These are phyloP conservation scores for Oegoconia quadripuncta DNA, from an alignment of 2,888 invertebrate genomes.

Conservation along the genomic window DNA sequence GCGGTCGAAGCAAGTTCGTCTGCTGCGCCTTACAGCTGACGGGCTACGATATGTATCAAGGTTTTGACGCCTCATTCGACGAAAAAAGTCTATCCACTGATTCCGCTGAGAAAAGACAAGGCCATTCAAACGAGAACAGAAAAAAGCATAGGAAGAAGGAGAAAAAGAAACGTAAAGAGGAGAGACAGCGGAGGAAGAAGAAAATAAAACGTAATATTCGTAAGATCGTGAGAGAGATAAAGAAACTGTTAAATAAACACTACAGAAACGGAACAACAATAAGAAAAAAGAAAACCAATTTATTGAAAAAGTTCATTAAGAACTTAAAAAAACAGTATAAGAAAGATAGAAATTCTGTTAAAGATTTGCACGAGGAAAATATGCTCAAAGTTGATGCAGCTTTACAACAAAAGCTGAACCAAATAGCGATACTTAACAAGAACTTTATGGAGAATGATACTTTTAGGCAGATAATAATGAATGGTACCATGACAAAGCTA, in stretches of 20 bases:
- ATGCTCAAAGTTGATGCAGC: conserved; percentile 43
- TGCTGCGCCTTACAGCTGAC: conserved; percentile 55
- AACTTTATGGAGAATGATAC: conserved; percentile 47
- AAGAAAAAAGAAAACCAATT: conserved; percentile 51
- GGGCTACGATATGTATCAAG: conserved; percentile 59
- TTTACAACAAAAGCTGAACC: conserved; percentile 34
- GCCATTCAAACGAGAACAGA: conserved; percentile 28
- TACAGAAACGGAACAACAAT: conserved; percentile 48
- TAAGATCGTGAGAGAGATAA: conserved; percentile 49
- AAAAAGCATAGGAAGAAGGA: conserved; percentile 33
- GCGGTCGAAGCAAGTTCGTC: conserved; percentile 54
- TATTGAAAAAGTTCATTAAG: conserved; percentile 55
- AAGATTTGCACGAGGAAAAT: conserved; percentile 47
- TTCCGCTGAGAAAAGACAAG: conserved; percentile 26
- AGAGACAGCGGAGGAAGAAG: conserved; percentile 40
- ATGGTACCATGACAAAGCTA: conserved; percentile 41
- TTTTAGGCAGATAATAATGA: conserved; percentile 49
- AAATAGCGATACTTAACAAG: conserved; percentile 42
- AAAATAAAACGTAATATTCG: conserved; percentile 48
- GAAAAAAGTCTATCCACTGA: conserved; percentile 46
- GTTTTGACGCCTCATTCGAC: conserved; percentile 56
- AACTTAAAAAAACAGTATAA: conserved; percentile 51
- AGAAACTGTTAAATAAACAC: conserved; percentile 42
- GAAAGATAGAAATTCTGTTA: conserved; percentile 48
- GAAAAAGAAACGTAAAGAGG: conserved; percentile 30